phyloP scores from a whole-genome alignment of 2,888 invertebrate species.

The Beris chalybata region DNA sequence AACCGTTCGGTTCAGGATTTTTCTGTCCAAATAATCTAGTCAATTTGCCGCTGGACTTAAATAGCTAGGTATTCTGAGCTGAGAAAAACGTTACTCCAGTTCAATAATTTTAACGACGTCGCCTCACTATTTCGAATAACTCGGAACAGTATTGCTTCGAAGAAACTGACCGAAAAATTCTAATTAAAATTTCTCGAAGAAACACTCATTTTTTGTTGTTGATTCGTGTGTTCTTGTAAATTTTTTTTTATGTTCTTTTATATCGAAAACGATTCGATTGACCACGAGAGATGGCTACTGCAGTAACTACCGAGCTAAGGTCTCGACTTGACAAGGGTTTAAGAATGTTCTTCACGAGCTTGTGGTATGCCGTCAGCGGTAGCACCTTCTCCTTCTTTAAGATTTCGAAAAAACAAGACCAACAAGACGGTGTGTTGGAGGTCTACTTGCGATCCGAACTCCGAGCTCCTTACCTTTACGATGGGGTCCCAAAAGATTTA shows the following conservation, averaged over 20 bases:
- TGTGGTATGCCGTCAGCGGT: slow-evolving; percentile 28
- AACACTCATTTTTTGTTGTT: slow-evolving; percentile 17
- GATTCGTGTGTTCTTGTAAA: background rate
- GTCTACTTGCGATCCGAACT: slow-evolving; percentile 2
- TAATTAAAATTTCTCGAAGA: slow-evolving; percentile 30
- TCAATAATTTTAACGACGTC: slow-evolving; percentile 29
- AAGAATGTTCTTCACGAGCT: slow-evolving; percentile 32
- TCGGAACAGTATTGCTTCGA: slow-evolving; percentile 16
- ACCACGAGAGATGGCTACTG: slow-evolving; percentile 28
- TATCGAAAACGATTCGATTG: slow-evolving; percentile 26
- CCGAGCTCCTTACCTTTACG: background rate
- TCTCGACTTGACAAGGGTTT: slow-evolving; percentile 29
- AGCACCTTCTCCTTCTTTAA: slow-evolving; percentile 22
- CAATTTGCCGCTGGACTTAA: too few species aligned
- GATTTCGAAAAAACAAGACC: slow-evolving; percentile 10
- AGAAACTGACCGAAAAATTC: slow-evolving; percentile 28
- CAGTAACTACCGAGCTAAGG: slow-evolving; percentile 15
- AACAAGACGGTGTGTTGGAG: slow-evolving; percentile 5
- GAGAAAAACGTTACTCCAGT: background rate
- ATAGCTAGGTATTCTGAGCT: background rate
- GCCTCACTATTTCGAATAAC: slow-evolving; percentile 22
- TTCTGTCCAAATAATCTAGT: too few species aligned
- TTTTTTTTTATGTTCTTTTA: slow-evolving; percentile 11
- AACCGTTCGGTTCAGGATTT: too few species aligned
- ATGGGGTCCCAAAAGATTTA: slow-evolving; percentile 41